Percentiles rank a stretch among this genome's conserved stretches.
Evolutionary conservation across 2,113 vertebrate species (phyloP).

Genomic region (Oriolus oriolus): DNA sequence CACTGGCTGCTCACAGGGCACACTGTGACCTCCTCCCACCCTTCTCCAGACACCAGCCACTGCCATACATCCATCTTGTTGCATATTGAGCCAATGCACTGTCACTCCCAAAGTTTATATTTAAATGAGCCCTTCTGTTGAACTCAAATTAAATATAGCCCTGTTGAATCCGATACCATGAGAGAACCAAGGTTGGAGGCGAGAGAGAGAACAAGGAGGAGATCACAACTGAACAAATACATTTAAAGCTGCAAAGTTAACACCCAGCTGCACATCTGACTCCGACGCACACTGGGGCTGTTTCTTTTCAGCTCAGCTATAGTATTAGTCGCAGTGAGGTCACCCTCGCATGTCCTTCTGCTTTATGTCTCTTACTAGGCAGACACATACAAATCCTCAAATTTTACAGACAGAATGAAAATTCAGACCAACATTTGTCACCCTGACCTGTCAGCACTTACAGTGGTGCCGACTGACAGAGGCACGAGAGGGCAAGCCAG

Average conservation of each 20-base stretch:
- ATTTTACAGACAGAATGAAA: constrained; percentile 13
- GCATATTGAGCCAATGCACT: background rate
- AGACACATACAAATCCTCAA: background rate
- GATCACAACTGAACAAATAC: constrained; percentile 17
- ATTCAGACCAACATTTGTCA: constrained; percentile 28
- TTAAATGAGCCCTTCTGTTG: constrained; percentile 59
- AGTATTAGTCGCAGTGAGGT: background rate
- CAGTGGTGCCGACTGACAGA: background rate
- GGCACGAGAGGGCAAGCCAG: background rate
- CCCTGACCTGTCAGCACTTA: constrained; percentile 22
- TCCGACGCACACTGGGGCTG: background rate
- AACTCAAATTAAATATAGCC: constrained; percentile 48
- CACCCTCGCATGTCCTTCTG: background rate
- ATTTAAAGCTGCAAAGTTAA: background rate
- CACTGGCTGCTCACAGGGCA: background rate
- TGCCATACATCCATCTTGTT: background rate
- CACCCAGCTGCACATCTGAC: constrained; percentile 12
- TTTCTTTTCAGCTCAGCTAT: background rate
- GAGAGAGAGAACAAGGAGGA: background rate
- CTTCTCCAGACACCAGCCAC: background rate
- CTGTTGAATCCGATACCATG: constrained; percentile 7
- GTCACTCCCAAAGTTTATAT: constrained; percentile 38
- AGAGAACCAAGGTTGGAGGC: constrained; percentile 28
- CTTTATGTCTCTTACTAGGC: background rate
- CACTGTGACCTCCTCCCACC: background rate